These are phyloP conservation scores for Scolopax mira DNA, from an alignment of 2,113 vertebrate genomes.

Conservation along the genomic window DNA sequence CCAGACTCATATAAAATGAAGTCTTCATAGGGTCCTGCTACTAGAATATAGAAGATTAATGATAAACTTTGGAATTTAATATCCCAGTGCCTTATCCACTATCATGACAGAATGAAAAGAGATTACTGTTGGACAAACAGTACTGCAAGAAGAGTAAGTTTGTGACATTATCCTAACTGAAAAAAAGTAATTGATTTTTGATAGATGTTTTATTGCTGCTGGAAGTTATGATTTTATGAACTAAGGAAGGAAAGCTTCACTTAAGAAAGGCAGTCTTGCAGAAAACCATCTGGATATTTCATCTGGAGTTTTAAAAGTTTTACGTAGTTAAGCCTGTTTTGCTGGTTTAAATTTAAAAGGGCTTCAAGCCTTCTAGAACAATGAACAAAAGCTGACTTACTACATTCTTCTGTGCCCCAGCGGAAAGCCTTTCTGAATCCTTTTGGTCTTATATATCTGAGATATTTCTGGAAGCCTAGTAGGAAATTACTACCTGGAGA, in stretches of 20 bases:
- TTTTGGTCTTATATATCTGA: neutral
- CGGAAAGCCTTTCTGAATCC: neutral
- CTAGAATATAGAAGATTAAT: neutral
- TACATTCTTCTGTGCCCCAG: neutral
- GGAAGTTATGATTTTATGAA: neutral
- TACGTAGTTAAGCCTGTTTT: neutral
- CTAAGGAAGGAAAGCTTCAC: neutral
- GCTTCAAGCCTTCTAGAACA: neutral
- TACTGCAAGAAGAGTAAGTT: neutral
- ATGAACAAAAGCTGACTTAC: neutral
- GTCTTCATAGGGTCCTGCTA: neutral
- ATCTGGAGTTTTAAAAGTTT: neutral
- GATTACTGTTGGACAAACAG: neutral
- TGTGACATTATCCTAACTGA: neutral
- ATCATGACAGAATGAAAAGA: neutral
- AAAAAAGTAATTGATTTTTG: constrained; percentile 1
- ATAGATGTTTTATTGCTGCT: neutral
- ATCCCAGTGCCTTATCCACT: neutral
- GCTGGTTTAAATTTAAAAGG: neutral
- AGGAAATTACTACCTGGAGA: neutral
- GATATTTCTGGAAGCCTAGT: neutral
- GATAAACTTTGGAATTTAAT: neutral
- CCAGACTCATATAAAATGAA: neutral
- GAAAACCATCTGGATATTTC: constrained; percentile 2
- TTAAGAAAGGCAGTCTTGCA: neutral